Evolutionary conservation across 2,888 invertebrate genomes (phyloP), one percentile per base, ranked within the genome.

Genomic region (Ophioninae sp.): DNA sequence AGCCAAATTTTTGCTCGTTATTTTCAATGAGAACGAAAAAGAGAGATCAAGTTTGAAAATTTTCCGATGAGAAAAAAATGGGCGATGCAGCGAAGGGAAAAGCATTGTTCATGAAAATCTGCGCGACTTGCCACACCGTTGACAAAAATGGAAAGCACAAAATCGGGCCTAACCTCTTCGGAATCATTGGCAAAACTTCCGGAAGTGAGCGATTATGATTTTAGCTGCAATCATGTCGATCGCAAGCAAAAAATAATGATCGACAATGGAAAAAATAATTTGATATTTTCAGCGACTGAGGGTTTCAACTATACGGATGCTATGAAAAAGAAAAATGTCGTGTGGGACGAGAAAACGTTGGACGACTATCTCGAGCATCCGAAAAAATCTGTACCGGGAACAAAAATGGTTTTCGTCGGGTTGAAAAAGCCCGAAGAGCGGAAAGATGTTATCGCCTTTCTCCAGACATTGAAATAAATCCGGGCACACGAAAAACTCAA

Each of bases 351-450:
- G 58, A 94, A 94, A n/a, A 95, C 95, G 0, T 90, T 97, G 82
- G 94, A 95, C 88, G 94, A 94, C 78, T 97, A 96, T 91, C 93
- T 97, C 85, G 94, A 94, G 87, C 94, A 95, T 90, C 96, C 96
- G 5, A 96, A 95, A 93, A 96, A 96, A 90, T 96, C 94, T 92
- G 95, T 96, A 87, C 96, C 96, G 0, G 96, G 96, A 59, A 96
- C 96, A 6, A 96, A 96, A 92, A 96, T 96, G 96, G 94, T 96
- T 51, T 96, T 96, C 89, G 94, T 95, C 69, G 96, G 96, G 9
- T 90, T 96, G 68, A 96, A 96, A 92, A 96, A 96, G 90, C 93
- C 93, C 56, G 91, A 94, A 30, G 96, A 96, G 71, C 93, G 96
- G 77, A 94, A 93, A 10, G 95, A 96, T 91, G 90, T 96, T 44